phyloP scores from a whole-genome alignment of 2,113 vertebrate species.

The Alethe castanea region DNA sequence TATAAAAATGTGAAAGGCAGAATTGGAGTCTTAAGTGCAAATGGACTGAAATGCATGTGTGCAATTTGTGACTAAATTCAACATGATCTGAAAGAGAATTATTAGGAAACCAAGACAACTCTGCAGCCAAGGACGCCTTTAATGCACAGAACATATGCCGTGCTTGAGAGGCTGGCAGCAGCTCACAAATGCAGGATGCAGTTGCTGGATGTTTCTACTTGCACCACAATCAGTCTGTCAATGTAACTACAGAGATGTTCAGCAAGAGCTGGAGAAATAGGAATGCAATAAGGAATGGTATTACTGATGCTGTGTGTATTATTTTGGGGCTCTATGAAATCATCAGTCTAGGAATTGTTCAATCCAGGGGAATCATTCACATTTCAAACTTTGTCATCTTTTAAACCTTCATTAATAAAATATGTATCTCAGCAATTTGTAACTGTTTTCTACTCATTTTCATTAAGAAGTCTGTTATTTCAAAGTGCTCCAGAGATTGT shows the following conservation, averaged over 20 bases:
- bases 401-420: background rate
- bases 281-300: background rate
- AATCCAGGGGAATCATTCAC: background rate
- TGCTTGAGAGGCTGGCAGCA: background rate
- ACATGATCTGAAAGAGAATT: background rate
- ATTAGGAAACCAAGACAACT: background rate
- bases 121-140: background rate
- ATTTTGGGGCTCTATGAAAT: background rate
- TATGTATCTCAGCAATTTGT: background rate
- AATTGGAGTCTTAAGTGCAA: background rate
- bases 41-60: background rate
- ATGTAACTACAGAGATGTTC: background rate
- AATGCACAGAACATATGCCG: background rate
- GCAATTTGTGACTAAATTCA: background rate
- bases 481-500: background rate
- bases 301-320: background rate
- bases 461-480: background rate
- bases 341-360: background rate
- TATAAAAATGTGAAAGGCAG: background rate
- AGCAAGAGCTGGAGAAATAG: background rate
- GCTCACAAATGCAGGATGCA: background rate
- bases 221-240: background rate
- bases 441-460: background rate
- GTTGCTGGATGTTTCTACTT: background rate
- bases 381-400: background rate